A percentile compares a stretch with the other conserved stretches of the same genome.
These are phyloP conservation scores for Pheosia tremula DNA, from an alignment of 2,888 invertebrate species.

Conservation along the genomic window DNA sequence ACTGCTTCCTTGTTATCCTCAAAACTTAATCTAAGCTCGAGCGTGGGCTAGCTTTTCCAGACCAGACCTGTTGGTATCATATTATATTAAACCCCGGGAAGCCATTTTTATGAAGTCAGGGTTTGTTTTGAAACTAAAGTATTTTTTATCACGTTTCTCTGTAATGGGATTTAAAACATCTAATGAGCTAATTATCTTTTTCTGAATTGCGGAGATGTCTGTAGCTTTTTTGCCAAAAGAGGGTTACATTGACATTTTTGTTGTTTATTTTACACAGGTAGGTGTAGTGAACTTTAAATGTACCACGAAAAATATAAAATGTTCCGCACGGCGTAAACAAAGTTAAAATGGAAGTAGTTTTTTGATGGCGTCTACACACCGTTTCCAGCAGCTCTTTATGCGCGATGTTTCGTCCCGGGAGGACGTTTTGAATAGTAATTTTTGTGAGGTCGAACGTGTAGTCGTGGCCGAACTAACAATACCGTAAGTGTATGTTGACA, in stretches of 20 bases:
- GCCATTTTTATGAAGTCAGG: conserved; percentile 2
- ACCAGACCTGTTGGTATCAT: no score
- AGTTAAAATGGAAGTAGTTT: conserved; percentile 1
- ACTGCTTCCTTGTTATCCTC: no score
- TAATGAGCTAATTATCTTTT: conserved; percentile 26
- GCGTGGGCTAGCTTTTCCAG: no score
- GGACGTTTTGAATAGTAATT: conserved; percentile 26
- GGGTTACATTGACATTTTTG: conserved; percentile 10
- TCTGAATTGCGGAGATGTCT: conserved; percentile 12
- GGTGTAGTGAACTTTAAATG: not conserved
- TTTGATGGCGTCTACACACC: conserved; percentile 1
- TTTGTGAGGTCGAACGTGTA: conserved; percentile 22
- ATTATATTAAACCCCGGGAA: no score
- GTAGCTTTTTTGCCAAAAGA: conserved; percentile 15
- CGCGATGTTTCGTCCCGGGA: conserved; percentile 14
- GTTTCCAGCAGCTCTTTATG: conserved; percentile 13
- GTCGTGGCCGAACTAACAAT: conserved; percentile 7
- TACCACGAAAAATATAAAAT: not conserved
- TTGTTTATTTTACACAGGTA: conserved; percentile 7
- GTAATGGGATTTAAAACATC: conserved; percentile 22
- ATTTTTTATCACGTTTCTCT: conserved; percentile 23
- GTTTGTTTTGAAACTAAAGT: conserved; percentile 20
- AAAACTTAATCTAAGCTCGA: no score
- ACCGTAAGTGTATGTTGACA: conserved; percentile 14
- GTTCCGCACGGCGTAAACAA: not conserved